Conservation (phyloP, 2,797 vertebrate genomes). For the Chloroceryle amazona region DNA sequence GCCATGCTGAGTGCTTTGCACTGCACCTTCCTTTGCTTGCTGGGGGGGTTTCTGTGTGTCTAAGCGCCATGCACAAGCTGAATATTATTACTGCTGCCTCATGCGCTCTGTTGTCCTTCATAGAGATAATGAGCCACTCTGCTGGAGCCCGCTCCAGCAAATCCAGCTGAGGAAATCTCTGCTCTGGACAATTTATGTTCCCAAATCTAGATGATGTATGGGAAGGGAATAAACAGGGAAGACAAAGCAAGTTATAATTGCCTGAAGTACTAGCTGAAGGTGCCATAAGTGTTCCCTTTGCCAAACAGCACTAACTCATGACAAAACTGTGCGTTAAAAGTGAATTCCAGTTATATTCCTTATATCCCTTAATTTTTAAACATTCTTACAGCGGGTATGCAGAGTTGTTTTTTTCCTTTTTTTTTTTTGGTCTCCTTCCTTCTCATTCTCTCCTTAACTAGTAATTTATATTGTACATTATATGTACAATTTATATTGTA, state of each 20-base stretch:
- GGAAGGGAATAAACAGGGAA: not conserved
- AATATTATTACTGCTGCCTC: not conserved
- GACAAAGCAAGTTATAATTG: not conserved
- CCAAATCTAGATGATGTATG: not conserved
- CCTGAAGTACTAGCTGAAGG: not conserved
- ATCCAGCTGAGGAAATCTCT: not conserved
- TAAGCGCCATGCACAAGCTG: accelerated
- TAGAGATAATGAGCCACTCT: not conserved
- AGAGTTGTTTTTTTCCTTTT: not conserved
- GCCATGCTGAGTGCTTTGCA: not conserved
- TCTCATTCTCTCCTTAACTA: not conserved
- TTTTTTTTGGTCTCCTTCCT: not conserved
- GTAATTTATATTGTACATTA: not conserved
- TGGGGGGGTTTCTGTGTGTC: not conserved
- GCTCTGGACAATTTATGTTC: not conserved
- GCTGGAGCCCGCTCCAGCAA: not conserved
- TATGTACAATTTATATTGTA: not conserved
- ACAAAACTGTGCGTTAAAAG: not conserved
- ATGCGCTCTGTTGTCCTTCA: not conserved
- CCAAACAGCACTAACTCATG: not conserved
- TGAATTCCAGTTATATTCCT: not conserved
- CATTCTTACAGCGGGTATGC: not conserved
- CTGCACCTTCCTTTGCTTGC: not conserved
- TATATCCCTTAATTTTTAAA: not conserved
- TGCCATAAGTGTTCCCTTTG: not conserved